Conservation (phyloP, 2,888 invertebrate species). For the Euplagia quadripunctaria region DNA sequence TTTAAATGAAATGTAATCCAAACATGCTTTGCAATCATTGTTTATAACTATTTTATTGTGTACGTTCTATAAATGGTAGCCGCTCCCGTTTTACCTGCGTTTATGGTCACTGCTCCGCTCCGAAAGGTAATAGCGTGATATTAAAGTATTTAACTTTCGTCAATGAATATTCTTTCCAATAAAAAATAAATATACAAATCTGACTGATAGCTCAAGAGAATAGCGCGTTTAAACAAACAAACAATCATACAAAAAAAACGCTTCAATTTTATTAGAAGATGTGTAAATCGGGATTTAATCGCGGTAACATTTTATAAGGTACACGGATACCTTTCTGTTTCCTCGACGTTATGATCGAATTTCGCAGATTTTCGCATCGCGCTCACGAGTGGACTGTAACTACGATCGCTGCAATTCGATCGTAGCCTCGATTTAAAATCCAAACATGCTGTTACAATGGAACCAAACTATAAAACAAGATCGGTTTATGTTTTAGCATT, state of each 20-base stretch:
- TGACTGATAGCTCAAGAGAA: too few species aligned
- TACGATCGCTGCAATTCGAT: neutral
- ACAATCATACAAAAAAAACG: too few species aligned
- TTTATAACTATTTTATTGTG: neutral
- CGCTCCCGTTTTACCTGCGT: too few species aligned
- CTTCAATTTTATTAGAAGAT: neutral
- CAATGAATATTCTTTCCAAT: too few species aligned
- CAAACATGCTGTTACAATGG: neutral
- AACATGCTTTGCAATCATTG: neutral
- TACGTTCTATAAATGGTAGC: too few species aligned
- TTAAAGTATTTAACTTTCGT: neutral
- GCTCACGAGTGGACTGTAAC: neutral
- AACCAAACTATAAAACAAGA: conserved; percentile 10
- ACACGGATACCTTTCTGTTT: neutral
- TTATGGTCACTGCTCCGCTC: too few species aligned
- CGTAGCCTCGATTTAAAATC: neutral
- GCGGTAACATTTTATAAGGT: neutral
- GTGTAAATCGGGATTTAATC: neutral
- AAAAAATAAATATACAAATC: too few species aligned
- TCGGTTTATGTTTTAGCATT: conserved; percentile 36
- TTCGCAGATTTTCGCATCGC: neutral
- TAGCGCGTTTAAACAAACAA: too few species aligned
- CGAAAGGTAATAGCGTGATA: too few species aligned
- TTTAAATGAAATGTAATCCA: neutral
- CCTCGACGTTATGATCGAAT: neutral